A percentile compares a stretch with the other conserved stretches of the same genome.
phyloP scores from a whole-genome alignment of 1,140 invertebrate genomes.

The Forficula auricularia region DNA sequence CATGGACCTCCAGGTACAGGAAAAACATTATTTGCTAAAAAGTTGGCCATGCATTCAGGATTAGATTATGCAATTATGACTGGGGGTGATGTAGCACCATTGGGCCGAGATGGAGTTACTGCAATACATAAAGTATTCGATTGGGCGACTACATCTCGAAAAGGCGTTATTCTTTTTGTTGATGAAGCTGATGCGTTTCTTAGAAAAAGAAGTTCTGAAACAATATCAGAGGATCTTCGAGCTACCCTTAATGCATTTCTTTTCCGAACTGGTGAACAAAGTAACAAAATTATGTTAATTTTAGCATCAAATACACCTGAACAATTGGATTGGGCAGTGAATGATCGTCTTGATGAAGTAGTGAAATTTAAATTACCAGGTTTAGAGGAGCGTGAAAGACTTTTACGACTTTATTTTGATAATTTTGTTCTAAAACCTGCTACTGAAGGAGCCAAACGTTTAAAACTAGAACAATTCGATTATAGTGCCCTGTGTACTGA shows the following conservation, averaged over 20 bases:
- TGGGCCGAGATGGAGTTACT: slow-evolving; percentile 90
- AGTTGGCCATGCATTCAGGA: slow-evolving; percentile 77
- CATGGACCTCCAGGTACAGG: slow-evolving; percentile 98
- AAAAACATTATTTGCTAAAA: slow-evolving; percentile 93
- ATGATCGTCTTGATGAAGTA: slow-evolving; percentile 93
- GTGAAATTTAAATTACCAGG: slow-evolving; percentile 87
- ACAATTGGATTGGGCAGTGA: slow-evolving; percentile 97
- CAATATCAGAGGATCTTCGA: slow-evolving; percentile 85
- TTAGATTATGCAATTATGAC: slow-evolving; percentile 99
- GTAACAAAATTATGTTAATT: slow-evolving; percentile 90
- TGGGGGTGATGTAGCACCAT: slow-evolving; percentile 92
- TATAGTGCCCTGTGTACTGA: slow-evolving; percentile 74
- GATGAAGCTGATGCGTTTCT: slow-evolving; percentile 99
- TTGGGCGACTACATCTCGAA: slow-evolving; percentile 82
- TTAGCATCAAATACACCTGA: slow-evolving; percentile 96
- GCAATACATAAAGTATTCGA: slow-evolving; percentile 98
- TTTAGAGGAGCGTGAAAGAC: slow-evolving; percentile 75
- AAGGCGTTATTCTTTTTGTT: slow-evolving; percentile 86
- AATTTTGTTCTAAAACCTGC: slow-evolving; percentile 85
- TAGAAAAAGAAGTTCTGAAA: slow-evolving; percentile 83
- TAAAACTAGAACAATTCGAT: slow-evolving; percentile 89
- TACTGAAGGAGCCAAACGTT: slow-evolving; percentile 54
- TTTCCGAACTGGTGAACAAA: slow-evolving; percentile 96
- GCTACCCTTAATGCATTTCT: slow-evolving; percentile 93
- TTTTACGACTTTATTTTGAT: slow-evolving; percentile 91